phyloP scores from a whole-genome alignment of 2,888 invertebrate species.

The Pinctada fucata region DNA sequence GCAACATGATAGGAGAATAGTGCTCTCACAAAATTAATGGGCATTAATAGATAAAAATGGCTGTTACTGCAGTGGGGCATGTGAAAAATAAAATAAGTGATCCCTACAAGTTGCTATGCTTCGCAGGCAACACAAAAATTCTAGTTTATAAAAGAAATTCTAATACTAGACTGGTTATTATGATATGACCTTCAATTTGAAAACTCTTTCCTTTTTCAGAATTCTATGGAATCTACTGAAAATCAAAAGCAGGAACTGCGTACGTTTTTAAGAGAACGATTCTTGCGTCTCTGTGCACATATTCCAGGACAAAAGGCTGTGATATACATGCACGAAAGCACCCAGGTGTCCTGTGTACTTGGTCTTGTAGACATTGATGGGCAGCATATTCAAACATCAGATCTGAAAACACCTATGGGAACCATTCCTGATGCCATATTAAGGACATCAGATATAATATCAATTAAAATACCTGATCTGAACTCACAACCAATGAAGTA shows the following conservation, averaged over 20 bases:
- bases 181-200: no score
- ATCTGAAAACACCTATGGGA: conserved; percentile 71
- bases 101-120: no score
- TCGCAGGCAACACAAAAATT: no score
- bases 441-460: conserved; percentile 63
- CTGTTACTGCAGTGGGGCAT: no score
- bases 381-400: conserved; percentile 59
- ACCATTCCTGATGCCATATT: conserved; percentile 67
- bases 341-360: conserved; percentile 61
- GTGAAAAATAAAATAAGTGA: no score
- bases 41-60: no score
- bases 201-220: no score
- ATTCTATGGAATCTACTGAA: conserved; percentile 18
- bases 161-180: no score
- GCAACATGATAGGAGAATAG: no score
- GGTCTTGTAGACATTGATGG: conserved; percentile 63
- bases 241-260: conserved; percentile 60
- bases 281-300: conserved; percentile 65
- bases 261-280: conserved; percentile 70
- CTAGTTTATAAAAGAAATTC: no score
- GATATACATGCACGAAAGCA: conserved; percentile 65
- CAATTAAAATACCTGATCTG: conserved; percentile 32
- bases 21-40: no score
- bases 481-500: conserved; percentile 5
- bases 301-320: conserved; percentile 57